Conservation (phyloP, 1,140 invertebrate species). For the Scaptodrosophila lebanonensis region DNA sequence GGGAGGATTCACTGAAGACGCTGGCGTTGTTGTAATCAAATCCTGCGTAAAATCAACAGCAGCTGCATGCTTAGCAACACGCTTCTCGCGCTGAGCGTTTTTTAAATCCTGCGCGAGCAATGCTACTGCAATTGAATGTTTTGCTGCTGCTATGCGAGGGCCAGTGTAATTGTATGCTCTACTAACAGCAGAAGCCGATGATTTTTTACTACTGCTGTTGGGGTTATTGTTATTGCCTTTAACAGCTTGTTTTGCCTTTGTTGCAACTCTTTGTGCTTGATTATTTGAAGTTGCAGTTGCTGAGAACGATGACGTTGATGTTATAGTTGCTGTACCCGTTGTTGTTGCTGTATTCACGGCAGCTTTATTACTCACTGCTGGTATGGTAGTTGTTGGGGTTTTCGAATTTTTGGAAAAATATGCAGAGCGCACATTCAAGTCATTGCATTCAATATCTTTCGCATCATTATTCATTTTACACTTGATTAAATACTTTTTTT, state of each 20-base stretch:
- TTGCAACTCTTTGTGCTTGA: constrained; percentile 13
- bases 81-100: constrained; percentile 25
- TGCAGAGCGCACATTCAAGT: constrained; percentile 58
- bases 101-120: constrained; percentile 46
- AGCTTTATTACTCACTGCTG: constrained; percentile 15
- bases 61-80: constrained; percentile 50
- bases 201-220: constrained; percentile 16
- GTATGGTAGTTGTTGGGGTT: constrained; percentile 38
- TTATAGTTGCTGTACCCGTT: constrained; percentile 18
- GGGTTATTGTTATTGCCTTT: constrained; percentile 16
- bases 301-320: constrained; percentile 18
- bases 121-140: constrained; percentile 49
- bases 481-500: constrained; percentile 41
- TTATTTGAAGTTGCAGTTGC: constrained; percentile 22
- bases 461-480: constrained; percentile 77
- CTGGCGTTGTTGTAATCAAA: constrained; percentile 34
- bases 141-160: constrained; percentile 44
- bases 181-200: constrained; percentile 2
- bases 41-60: constrained; percentile 18
- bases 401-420: constrained; percentile 49
- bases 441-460: constrained; percentile 68
- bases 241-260: not conserved
- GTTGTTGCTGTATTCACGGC: constrained; percentile 20
- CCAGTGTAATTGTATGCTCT: constrained; percentile 49
- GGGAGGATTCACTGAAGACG: constrained; percentile 6